A percentile compares a stretch with the other conserved stretches of the same genome.
Evolutionary conservation across 2,888 invertebrate genomes (phyloP).

Genomic region (Argyra leucocephala): DNA sequence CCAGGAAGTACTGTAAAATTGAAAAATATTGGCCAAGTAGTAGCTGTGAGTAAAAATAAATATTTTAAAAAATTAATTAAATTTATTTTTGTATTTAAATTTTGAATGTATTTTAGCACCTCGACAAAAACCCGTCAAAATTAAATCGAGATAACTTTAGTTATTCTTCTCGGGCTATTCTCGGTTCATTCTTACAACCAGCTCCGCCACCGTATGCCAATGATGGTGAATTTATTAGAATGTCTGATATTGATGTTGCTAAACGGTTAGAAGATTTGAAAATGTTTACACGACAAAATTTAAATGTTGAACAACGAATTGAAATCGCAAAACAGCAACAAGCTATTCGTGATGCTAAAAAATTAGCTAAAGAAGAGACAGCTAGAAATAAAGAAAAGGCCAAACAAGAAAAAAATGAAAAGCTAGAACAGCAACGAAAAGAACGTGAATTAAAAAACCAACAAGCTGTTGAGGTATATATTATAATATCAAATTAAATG

Average conservation of each 20-base stretch:
- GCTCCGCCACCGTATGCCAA: conserved; percentile 51
- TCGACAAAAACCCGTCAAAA: conserved; percentile 60
- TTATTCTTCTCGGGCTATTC: conserved; percentile 76
- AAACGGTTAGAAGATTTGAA: conserved; percentile 62
- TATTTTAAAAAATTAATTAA: neutral
- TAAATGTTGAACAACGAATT: conserved; percentile 66
- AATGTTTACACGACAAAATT: conserved; percentile 52
- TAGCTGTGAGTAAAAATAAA: conserved; percentile 47
- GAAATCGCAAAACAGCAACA: conserved; percentile 65
- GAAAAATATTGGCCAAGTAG: conserved; percentile 56
- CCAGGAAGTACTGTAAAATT: conserved; percentile 55
- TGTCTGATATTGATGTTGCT: conserved; percentile 73
- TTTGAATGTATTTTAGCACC: conserved; percentile 51
- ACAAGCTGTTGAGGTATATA: conserved; percentile 74
- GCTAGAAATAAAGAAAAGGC: conserved; percentile 49
- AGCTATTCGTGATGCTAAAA: conserved; percentile 64
- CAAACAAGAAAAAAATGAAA: conserved; percentile 60
- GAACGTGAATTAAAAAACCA: conserved; percentile 74
- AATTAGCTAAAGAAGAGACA: conserved; percentile 58
- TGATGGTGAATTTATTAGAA: conserved; percentile 63
- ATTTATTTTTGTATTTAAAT: neutral
- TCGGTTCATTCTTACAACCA: conserved; percentile 86
- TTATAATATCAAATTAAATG: neutral
- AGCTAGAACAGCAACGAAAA: conserved; percentile 71
- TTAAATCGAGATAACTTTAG: conserved; percentile 82